These are phyloP conservation scores for Pandemis corylana DNA, from an alignment of 2,888 invertebrate species.

Conservation along the genomic window DNA sequence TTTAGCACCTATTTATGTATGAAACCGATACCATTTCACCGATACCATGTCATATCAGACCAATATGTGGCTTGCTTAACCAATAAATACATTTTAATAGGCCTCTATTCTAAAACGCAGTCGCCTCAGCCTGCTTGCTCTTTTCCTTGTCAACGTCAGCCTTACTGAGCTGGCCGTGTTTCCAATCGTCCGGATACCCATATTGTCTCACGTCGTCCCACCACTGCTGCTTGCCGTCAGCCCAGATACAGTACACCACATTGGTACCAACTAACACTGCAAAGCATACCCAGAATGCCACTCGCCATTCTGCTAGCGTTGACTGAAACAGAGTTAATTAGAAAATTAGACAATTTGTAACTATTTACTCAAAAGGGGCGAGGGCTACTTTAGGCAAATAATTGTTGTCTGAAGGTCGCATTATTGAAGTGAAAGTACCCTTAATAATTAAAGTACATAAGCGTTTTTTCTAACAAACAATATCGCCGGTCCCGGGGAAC, in stretches of 20 bases:
- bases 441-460: too few species aligned
- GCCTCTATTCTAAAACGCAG: constrained; percentile 39
- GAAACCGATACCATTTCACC: too few species aligned
- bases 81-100: not conserved
- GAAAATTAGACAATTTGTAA: not conserved
- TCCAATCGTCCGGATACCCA: constrained; percentile 76
- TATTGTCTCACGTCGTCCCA: constrained; percentile 88
- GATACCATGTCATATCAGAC: too few species aligned
- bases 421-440: too few species aligned
- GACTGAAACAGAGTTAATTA: constrained; percentile 74
- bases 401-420: too few species aligned
- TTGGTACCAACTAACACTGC: constrained; percentile 87
- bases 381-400: too few species aligned
- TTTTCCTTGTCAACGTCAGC: constrained; percentile 69
- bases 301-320: constrained; percentile 86
- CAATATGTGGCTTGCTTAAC: not conserved
- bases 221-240: constrained; percentile 89
- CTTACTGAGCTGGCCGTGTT: constrained; percentile 69
- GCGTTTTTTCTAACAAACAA: too few species aligned
- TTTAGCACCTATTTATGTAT: too few species aligned
- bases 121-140: constrained; percentile 67
- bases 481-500: too few species aligned
- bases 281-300: constrained; percentile 90
- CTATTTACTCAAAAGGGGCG: too few species aligned
- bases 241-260: constrained; percentile 87